Conservation (phyloP, 2,113 vertebrate genomes). For the Chloebia gouldiae region DNA sequence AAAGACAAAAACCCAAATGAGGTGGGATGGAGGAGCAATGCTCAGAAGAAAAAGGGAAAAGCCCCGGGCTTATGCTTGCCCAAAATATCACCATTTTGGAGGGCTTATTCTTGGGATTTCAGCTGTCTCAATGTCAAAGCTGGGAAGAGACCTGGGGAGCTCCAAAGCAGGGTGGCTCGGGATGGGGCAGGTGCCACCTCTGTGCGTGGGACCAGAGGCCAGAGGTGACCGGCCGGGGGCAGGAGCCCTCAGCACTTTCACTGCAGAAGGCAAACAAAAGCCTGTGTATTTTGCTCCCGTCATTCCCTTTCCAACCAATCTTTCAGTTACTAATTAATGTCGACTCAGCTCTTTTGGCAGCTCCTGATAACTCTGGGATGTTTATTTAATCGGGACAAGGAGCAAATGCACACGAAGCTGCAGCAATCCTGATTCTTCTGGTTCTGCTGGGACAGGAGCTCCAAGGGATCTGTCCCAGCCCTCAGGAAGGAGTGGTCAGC, state of each 20-base stretch:
- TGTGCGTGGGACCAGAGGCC: background rate
- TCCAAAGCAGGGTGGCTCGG: accelerated
- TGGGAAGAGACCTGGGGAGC: background rate
- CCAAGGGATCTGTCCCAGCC: accelerated
- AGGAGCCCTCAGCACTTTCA: constrained; percentile 23
- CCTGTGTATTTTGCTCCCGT: constrained; percentile 58
- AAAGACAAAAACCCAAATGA: background rate
- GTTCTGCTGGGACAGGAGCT: background rate
- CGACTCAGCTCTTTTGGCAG: background rate
- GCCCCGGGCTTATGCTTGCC: accelerated
- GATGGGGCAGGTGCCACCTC: background rate
- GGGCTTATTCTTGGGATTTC: background rate
- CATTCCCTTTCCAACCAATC: background rate
- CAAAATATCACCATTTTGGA: background rate
- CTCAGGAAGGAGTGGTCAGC: accelerated
- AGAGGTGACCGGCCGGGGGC: background rate
- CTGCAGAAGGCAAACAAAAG: constrained; percentile 29
- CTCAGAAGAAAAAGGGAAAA: background rate
- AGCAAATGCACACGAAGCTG: background rate
- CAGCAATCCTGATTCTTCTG: background rate
- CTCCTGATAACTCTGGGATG: background rate
- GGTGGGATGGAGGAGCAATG: accelerated
- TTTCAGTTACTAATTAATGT: constrained; percentile 59
- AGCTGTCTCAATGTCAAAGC: background rate
- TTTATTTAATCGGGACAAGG: constrained; percentile 46